These are phyloP conservation scores for Junonia oenone DNA, from an alignment of 2,888 invertebrate genomes.

Conservation along the genomic window DNA sequence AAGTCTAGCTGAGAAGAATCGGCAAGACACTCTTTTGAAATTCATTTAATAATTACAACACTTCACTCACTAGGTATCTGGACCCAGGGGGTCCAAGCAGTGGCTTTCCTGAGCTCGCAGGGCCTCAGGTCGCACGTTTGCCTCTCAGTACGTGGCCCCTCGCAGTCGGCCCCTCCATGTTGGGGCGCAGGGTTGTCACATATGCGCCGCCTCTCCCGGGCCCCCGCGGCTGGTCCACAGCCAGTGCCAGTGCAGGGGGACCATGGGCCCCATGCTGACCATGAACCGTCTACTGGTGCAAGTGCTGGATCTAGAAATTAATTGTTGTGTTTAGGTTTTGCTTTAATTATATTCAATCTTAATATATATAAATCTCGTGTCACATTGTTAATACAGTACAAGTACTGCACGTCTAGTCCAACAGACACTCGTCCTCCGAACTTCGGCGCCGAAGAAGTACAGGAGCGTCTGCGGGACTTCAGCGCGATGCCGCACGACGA, in stretches of 20 bases:
- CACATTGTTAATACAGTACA: no score
- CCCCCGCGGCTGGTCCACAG: slow-evolving; percentile 81
- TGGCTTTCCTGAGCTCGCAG: slow-evolving; percentile 86
- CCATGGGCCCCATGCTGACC: slow-evolving; percentile 92
- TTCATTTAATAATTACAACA: no score
- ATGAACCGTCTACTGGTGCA: slow-evolving; percentile 86
- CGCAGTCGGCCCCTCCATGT: slow-evolving; percentile 86
- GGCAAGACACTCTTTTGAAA: no score
- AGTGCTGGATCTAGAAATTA: slow-evolving; percentile 69
- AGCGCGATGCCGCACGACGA: no score
- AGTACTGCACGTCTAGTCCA: slow-evolving; percentile 88
- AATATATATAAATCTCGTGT: no score
- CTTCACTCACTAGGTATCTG: slow-evolving; percentile 65
- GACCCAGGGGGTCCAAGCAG: slow-evolving; percentile 89
- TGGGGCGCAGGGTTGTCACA: slow-evolving; percentile 86
- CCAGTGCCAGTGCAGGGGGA: slow-evolving; percentile 88
- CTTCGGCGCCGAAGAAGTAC: slow-evolving; percentile 91
- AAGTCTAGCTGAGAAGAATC: no score
- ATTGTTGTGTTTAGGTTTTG: no score
- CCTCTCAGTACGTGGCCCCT: slow-evolving; percentile 86
- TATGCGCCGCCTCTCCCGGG: slow-evolving; percentile 82
- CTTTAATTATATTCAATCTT: neutral
- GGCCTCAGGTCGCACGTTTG: slow-evolving; percentile 86
- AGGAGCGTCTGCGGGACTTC: slow-evolving; percentile 88
- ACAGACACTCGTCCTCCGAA: slow-evolving; percentile 92